These are phyloP conservation scores for Solenopsis invicta DNA, from an alignment of 1,140 invertebrate genomes.

Conservation along the genomic window DNA sequence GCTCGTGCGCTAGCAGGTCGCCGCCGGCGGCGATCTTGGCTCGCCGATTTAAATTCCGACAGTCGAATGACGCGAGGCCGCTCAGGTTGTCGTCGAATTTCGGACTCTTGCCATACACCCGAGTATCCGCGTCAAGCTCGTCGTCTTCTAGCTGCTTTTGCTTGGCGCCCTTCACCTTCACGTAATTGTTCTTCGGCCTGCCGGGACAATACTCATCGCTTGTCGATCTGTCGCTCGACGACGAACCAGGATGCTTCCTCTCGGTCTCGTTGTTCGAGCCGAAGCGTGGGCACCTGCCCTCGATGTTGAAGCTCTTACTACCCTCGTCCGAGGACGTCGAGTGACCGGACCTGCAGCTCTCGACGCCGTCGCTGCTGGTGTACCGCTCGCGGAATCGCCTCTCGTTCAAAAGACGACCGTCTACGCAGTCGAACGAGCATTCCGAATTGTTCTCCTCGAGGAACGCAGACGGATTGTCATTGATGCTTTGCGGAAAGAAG, in stretches of 20 bases:
- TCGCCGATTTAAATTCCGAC: conserved; percentile 69
- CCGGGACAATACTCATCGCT: conserved; percentile 72
- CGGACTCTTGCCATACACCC: conserved; percentile 85
- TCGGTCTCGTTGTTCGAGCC: conserved; percentile 83
- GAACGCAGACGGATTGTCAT: conserved; percentile 71
- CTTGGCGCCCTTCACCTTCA: conserved; percentile 80
- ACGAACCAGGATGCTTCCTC: conserved; percentile 76
- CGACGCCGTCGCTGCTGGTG: conserved; percentile 52
- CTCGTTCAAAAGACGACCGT: conserved; percentile 78
- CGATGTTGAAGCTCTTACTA: conserved; percentile 75
- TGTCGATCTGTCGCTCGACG: conserved; percentile 78
- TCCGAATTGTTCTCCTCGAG: conserved; percentile 79
- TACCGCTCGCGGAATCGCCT: conserved; percentile 63
- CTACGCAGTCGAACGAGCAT: conserved; percentile 80
- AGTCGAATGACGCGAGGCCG: conserved; percentile 66
- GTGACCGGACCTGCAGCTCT: conserved; percentile 75
- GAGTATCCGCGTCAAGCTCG: conserved; percentile 82
- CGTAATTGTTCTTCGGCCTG: conserved; percentile 76
- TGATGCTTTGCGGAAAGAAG: conserved; percentile 83
- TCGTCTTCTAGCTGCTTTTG: conserved; percentile 84
- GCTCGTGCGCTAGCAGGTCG: conserved; percentile 62
- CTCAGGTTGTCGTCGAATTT: conserved; percentile 85
- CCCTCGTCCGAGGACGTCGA: conserved; percentile 81
- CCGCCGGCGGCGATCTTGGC: conserved; percentile 48
- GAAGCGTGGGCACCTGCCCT: conserved; percentile 75